These are phyloP conservation scores for Cecidostiba fungosa DNA, from an alignment of 2,888 invertebrate genomes.

Conservation along the genomic window DNA sequence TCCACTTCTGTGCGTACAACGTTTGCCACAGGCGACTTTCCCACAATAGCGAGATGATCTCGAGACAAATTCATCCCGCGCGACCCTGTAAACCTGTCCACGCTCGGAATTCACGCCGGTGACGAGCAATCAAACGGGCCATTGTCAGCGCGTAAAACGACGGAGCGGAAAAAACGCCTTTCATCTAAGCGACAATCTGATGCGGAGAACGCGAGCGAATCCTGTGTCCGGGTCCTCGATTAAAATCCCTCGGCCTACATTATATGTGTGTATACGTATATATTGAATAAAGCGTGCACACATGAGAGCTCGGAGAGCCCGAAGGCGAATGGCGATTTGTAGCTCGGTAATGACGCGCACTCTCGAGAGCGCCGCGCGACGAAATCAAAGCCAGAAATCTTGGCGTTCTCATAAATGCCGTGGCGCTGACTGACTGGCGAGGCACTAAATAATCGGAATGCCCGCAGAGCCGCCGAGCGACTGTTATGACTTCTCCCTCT, in stretches of 20 bases:
- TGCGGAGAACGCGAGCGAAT: neutral
- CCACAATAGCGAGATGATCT: neutral
- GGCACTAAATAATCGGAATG: slow-evolving; percentile 69
- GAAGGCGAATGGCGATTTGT: slow-evolving; percentile 52
- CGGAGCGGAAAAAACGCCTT: no score
- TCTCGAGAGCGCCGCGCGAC: slow-evolving; percentile 4
- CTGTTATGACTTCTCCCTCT: slow-evolving; percentile 70
- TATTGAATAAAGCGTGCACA: no score
- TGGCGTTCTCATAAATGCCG: slow-evolving; percentile 44
- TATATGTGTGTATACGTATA: no score
- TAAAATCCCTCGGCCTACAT: neutral
- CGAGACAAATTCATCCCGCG: neutral
- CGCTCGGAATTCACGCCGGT: neutral
- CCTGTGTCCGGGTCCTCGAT: neutral
- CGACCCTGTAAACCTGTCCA: neutral
- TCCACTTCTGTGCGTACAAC: neutral
- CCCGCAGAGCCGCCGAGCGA: slow-evolving; percentile 63
- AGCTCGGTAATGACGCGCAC: slow-evolving; percentile 48
- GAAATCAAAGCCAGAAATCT: slow-evolving; percentile 54
- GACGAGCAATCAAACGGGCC: neutral
- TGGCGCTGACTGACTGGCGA: slow-evolving; percentile 12
- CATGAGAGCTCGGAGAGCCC: neutral
- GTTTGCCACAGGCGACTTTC: neutral
- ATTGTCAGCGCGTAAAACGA: no score
- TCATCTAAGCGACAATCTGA: neutral